phyloP scores from a whole-genome alignment of 2,797 vertebrate species.

The Tinamus major region DNA sequence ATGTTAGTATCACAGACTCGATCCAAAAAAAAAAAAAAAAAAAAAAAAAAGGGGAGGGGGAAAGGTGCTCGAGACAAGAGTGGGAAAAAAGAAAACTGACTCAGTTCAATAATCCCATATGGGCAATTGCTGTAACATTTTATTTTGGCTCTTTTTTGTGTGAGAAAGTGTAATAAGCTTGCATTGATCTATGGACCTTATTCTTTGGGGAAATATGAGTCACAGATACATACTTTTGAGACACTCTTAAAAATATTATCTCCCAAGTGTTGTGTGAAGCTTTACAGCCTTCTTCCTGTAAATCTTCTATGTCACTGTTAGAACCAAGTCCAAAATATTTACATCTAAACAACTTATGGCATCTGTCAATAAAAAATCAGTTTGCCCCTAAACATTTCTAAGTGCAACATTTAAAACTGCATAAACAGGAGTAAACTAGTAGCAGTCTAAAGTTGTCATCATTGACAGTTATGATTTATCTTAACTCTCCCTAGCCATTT shows the following conservation, averaged over 20 bases:
- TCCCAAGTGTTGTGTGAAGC: constrained; percentile 71
- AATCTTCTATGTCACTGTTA: constrained; percentile 61
- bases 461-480: constrained; percentile 87
- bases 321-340: constrained; percentile 65
- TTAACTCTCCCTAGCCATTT: constrained; percentile 85
- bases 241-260: constrained; percentile 70
- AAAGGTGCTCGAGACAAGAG: constrained; percentile 27
- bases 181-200: constrained; percentile 66
- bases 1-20: neutral
- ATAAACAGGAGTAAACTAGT: constrained; percentile 86
- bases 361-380: constrained; percentile 75
- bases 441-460: constrained; percentile 87
- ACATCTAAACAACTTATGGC: constrained; percentile 74
- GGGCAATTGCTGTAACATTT: constrained; percentile 27
- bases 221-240: constrained; percentile 63
- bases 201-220: constrained; percentile 69
- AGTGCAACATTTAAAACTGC: constrained; percentile 76
- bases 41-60: rapidly evolving
- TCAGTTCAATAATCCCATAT: constrained; percentile 33
- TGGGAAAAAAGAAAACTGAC: constrained; percentile 6
- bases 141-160: constrained; percentile 39
- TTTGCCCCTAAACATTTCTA: constrained; percentile 71
- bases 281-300: constrained; percentile 64
- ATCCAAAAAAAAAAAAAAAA: neutral
- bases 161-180: constrained; percentile 59